phyloP scores from a whole-genome alignment of 1,140 invertebrate species.

The Drosophila funebris region DNA sequence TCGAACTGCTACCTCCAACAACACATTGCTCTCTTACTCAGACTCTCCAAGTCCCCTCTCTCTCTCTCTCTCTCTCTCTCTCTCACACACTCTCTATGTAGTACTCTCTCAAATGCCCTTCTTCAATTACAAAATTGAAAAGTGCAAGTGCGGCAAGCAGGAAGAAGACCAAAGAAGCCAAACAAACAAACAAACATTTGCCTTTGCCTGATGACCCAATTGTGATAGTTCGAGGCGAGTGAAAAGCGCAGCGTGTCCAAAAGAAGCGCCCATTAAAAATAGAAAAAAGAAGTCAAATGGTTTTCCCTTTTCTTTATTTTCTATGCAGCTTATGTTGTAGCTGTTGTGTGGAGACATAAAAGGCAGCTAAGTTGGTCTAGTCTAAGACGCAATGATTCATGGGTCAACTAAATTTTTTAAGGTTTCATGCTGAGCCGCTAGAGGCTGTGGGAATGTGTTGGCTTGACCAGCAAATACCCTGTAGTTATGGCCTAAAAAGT shows the following conservation, averaged over 20 bases:
- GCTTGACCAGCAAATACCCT: conserved; percentile 8
- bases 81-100: not conserved
- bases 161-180: conserved; percentile 17
- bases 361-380: not conserved
- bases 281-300: conserved; percentile 4
- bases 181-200: too few relatives aligned
- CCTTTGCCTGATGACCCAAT: conserved; percentile 59
- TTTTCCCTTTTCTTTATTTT: conserved; percentile 41
- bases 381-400: conserved; percentile 42
- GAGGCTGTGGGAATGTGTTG: not conserved
- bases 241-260: conserved; percentile 48
- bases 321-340: not conserved
- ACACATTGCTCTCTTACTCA: too few relatives aligned
- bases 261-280: conserved; percentile 25
- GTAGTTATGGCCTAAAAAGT: too few relatives aligned
- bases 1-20: not conserved
- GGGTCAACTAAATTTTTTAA: conserved; percentile 34
- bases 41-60: too few relatives aligned
- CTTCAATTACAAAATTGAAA: conserved; percentile 68
- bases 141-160: conserved; percentile 65
- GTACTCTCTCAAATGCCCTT: too few relatives aligned
- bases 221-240: conserved; percentile 62
- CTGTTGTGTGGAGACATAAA: too few relatives aligned
- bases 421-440: conserved; percentile 34
- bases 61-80: not conserved